A percentile compares a stretch with the other conserved stretches of the same genome.
Evolutionary conservation across 2,797 vertebrate genomes (phyloP).

Genomic region (Hemitrygon akajei): DNA sequence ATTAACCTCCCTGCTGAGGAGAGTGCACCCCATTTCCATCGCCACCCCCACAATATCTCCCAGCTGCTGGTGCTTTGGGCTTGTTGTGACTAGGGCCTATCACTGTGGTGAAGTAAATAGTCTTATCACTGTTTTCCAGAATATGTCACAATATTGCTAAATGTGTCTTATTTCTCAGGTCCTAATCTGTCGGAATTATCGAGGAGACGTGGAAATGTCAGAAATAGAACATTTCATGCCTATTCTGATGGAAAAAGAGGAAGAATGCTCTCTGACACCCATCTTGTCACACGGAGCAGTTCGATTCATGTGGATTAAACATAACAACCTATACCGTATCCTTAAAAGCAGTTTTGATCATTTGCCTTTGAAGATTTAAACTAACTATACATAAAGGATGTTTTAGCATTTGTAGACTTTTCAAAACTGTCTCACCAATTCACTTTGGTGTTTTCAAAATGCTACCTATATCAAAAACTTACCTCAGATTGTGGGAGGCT

Average conservation of each 20-base stretch:
- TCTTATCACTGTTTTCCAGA: background rate
- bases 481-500: background rate
- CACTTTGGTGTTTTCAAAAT: background rate
- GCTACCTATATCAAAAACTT: no score
- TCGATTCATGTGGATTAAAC: slow-evolving; percentile 98
- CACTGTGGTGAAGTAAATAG: background rate
- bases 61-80: no score
- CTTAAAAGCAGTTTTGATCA: slow-evolving; percentile 46
- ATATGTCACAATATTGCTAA: background rate
- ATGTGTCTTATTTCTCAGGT: slow-evolving; percentile 58
- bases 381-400: background rate
- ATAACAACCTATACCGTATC: slow-evolving; percentile 97
- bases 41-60: no score
- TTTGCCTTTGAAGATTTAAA: background rate
- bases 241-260: slow-evolving; percentile 94
- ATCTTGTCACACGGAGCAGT: slow-evolving; percentile 89
- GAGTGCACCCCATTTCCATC: no score
- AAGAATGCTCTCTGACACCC: slow-evolving; percentile 86
- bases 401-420: background rate
- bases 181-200: slow-evolving; percentile 92
- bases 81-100: no score
- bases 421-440: background rate
- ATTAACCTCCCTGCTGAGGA: no score
- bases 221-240: slow-evolving; percentile 98
- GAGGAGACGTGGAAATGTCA: slow-evolving; percentile 96